Evolutionary conservation across 1,140 invertebrate species (phyloP).

Genomic region (Eupristina koningsbergeri): DNA sequence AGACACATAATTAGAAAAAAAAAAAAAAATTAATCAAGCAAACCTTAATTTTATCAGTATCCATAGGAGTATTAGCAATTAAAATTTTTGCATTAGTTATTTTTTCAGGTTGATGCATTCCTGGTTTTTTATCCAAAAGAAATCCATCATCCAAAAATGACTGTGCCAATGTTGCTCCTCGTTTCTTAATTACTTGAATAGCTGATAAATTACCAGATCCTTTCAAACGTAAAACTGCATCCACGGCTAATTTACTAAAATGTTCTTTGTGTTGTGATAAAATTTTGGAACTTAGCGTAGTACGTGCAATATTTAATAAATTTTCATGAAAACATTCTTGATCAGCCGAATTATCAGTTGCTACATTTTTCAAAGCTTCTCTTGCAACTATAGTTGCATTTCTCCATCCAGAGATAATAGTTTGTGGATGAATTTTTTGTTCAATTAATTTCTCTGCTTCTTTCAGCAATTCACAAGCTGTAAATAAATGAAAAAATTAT

Average conservation of each 20-base stretch:
- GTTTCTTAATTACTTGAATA: conserved; percentile 98
- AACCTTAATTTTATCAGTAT: conserved; percentile 99
- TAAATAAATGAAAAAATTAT: conserved; percentile 42
- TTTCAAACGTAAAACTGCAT: conserved; percentile 95
- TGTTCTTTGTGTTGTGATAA: conserved; percentile 97
- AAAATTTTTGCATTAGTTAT: conserved; percentile 88
- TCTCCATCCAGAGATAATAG: conserved; percentile 96
- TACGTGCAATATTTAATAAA: conserved; percentile 96
- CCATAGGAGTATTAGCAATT: conserved; percentile 99
- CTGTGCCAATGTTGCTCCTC: conserved; percentile 92
- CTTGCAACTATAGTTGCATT: conserved; percentile 88
- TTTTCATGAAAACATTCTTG: conserved; percentile 88
- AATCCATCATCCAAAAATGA: conserved; percentile 99
- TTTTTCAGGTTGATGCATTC: conserved; percentile 90
- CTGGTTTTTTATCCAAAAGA: conserved; percentile 96
- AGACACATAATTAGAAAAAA: background rate
- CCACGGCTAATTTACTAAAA: conserved; percentile 95
- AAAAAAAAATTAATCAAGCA: background rate
- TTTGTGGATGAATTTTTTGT: conserved; percentile 98
- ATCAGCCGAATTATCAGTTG: conserved; percentile 88
- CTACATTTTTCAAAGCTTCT: conserved; percentile 83
- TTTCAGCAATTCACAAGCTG: conserved; percentile 93
- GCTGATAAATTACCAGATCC: conserved; percentile 95
- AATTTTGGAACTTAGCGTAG: conserved; percentile 98
- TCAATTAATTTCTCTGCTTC: conserved; percentile 96